phyloP scores from a whole-genome alignment of 2,888 invertebrate species.

The Campoplex nolae region DNA sequence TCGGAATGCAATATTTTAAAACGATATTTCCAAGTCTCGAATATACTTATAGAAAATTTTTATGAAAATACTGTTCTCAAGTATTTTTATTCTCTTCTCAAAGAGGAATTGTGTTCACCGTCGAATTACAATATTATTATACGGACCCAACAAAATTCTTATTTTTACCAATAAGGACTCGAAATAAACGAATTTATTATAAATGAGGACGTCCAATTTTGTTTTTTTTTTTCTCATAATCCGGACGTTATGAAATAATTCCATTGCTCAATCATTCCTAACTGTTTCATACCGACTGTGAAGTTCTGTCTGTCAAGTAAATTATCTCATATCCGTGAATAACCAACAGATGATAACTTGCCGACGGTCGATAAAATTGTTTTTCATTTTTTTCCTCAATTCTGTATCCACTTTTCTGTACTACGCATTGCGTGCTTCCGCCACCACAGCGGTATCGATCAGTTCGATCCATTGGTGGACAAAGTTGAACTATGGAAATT shows the following conservation, averaged over 20 bases:
- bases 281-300: neutral
- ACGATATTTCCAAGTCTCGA: neutral
- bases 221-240: neutral
- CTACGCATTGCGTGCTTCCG: neutral
- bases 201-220: too few species aligned
- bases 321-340: neutral
- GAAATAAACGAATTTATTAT: too few species aligned
- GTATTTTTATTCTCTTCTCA: neutral
- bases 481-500: too few species aligned
- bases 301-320: neutral
- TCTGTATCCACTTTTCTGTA: neutral
- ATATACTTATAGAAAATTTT: neutral
- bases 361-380: neutral
- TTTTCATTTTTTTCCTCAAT: neutral
- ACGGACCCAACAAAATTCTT: neutral
- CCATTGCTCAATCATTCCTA: neutral
- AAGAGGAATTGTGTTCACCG: neutral
- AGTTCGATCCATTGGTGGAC: neutral
- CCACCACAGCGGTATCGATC: neutral
- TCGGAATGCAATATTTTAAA: neutral
- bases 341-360: neutral
- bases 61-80: neutral
- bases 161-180: neutral
- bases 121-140: neutral
- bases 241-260: neutral